These are phyloP conservation scores for Sardinella longiceps DNA, from an alignment of 2,797 vertebrate genomes.

Conservation along the genomic window DNA sequence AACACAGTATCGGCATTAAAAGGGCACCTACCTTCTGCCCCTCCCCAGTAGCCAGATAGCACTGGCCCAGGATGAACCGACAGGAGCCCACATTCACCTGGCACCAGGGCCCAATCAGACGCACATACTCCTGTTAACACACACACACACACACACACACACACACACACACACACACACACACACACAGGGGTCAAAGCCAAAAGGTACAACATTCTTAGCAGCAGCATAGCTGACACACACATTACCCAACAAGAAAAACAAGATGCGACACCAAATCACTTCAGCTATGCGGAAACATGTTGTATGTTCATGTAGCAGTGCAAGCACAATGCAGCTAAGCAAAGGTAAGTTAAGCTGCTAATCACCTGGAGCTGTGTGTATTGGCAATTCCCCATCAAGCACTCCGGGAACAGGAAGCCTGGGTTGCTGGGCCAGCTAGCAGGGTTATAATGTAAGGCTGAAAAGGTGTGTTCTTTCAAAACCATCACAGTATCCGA, in stretches of 20 bases:
- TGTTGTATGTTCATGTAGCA: no score
- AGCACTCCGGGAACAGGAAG: slow-evolving; percentile 92
- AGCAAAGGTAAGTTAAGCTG: no score
- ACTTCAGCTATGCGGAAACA: not conserved
- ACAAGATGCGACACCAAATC: not conserved
- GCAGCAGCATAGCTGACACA: not conserved
- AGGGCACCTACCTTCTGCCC: slow-evolving; percentile 88
- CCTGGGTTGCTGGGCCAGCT: slow-evolving; percentile 93
- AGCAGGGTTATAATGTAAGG: slow-evolving; percentile 41
- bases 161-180: not conserved
- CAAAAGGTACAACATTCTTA: no score
- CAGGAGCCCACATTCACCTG: slow-evolving; percentile 92
- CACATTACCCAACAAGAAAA: not conserved
- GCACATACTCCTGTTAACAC: slow-evolving; percentile 83
- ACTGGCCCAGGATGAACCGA: slow-evolving; percentile 90
- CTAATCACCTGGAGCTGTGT: slow-evolving; percentile 87
- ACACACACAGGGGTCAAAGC: no score
- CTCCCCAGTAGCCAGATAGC: slow-evolving; percentile 90
- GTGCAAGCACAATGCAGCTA: no score
- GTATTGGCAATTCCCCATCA: slow-evolving; percentile 95
- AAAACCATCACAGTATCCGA: not conserved
- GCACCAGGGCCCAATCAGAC: slow-evolving; percentile 89
- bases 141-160: not conserved
- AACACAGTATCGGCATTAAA: no score
- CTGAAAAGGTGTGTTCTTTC: not conserved